These are phyloP conservation scores for Anguilla rostrata DNA, from an alignment of 2,113 vertebrate species.

Conservation along the genomic window DNA sequence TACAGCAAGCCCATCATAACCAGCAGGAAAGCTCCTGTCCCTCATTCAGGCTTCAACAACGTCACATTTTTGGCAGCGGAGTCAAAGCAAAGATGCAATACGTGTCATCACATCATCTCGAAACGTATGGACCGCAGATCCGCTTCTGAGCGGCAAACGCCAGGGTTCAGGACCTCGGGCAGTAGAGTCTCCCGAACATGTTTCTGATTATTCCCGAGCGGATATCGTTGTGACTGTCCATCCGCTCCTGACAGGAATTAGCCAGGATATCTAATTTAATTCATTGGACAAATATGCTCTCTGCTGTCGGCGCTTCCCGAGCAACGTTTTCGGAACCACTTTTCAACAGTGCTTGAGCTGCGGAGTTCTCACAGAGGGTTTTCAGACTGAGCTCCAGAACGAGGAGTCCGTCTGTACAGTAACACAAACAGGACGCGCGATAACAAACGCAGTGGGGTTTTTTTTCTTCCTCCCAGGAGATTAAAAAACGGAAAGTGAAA, in stretches of 20 bases:
- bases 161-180: not conserved
- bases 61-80: not conserved
- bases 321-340: not conserved
- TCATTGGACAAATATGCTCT: not conserved
- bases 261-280: not conserved
- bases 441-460: not conserved
- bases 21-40: not conserved
- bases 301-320: not conserved
- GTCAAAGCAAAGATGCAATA: not conserved
- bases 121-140: not conserved
- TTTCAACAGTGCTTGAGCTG: not conserved
- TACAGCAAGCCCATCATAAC: not conserved
- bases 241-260: not conserved
- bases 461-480: not conserved
- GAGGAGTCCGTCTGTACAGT: not conserved
- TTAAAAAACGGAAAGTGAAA: not conserved
- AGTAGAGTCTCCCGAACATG: not conserved
- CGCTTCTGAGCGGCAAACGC: not conserved
- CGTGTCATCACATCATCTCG: not conserved
- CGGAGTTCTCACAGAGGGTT: not conserved
- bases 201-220: not conserved
- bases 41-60: not conserved
- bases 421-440: constrained; percentile 4
- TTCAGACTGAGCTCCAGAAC: not conserved
- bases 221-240: not conserved